Evolutionary conservation across 2,797 vertebrate species (phyloP).

Genomic region (Enteromius radiatus): DNA sequence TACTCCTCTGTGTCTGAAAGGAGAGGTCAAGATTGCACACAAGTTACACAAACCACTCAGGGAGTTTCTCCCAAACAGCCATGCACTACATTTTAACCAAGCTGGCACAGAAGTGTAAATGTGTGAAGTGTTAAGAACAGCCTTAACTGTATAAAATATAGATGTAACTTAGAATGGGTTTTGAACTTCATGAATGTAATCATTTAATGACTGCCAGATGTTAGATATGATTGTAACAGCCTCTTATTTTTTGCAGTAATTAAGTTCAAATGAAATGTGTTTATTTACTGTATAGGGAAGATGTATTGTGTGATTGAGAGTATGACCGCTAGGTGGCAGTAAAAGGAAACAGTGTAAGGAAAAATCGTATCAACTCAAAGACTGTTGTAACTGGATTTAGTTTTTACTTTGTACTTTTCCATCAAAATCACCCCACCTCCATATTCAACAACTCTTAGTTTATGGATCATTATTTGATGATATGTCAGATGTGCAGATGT

Average conservation of each 20-base stretch:
- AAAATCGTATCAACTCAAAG: background rate
- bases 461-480: too few species aligned
- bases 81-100: background rate
- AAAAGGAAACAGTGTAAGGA: background rate
- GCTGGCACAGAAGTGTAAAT: background rate
- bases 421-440: background rate
- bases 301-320: background rate
- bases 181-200: too few species aligned
- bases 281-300: background rate
- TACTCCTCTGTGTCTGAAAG: too few species aligned
- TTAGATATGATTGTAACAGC: background rate
- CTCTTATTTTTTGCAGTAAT: background rate
- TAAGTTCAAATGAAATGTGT: background rate
- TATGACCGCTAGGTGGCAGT: background rate
- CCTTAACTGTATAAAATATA: background rate
- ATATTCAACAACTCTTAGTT: background rate
- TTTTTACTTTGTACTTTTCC: background rate
- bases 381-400: background rate
- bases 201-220: background rate
- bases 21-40: background rate
- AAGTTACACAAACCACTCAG: too few species aligned
- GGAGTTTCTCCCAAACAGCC: too few species aligned
- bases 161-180: background rate
- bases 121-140: background rate
- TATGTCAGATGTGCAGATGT: too few species aligned